phyloP scores from a whole-genome alignment of 2,888 invertebrate species.

The Drosophila emarginata region DNA sequence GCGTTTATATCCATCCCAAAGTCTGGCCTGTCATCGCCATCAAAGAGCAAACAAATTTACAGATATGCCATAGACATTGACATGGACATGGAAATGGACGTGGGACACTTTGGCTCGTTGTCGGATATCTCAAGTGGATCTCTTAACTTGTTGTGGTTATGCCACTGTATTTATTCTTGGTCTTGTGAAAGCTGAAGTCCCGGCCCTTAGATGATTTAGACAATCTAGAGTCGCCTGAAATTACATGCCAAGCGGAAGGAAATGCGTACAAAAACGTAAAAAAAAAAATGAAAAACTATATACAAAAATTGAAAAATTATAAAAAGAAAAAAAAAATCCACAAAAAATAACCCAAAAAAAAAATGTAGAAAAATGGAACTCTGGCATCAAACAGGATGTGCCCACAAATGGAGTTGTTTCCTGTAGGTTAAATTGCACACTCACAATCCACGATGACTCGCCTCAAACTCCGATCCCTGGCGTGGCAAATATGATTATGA shows the following conservation, averaged over 20 bases:
- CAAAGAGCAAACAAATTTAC: conserved; percentile 63
- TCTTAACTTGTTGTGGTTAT: not conserved
- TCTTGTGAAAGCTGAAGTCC: not conserved
- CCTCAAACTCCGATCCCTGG: conserved; percentile 18
- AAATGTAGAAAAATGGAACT: conserved; percentile 17
- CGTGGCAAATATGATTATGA: conserved; percentile 74
- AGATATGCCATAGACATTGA: conserved; percentile 42
- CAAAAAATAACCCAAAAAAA: conserved; percentile 41
- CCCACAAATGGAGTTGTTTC: conserved; percentile 69
- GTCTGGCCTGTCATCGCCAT: conserved; percentile 61
- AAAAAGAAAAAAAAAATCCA: conserved; percentile 59
- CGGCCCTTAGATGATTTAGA: not conserved
- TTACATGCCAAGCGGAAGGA: conserved; percentile 70
- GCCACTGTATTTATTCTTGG: not conserved
- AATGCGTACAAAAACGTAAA: conserved; percentile 39
- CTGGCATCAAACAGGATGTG: conserved; percentile 60
- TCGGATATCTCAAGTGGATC: conserved; percentile 28
- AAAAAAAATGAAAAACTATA: conserved; percentile 9
- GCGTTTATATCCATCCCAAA: conserved; percentile 53
- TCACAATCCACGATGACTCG: conserved; percentile 38
- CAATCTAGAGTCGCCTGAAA: conserved; percentile 47
- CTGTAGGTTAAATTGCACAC: conserved; percentile 69
- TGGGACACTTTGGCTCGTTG: not conserved
- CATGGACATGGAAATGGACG: conserved; percentile 11
- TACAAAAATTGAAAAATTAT: conserved; percentile 43